Percentiles rank a stretch among this genome's conserved stretches.
These are phyloP conservation scores for Ostrea denselamellosa DNA, from an alignment of 1,140 invertebrate species.

Conservation along the genomic window DNA sequence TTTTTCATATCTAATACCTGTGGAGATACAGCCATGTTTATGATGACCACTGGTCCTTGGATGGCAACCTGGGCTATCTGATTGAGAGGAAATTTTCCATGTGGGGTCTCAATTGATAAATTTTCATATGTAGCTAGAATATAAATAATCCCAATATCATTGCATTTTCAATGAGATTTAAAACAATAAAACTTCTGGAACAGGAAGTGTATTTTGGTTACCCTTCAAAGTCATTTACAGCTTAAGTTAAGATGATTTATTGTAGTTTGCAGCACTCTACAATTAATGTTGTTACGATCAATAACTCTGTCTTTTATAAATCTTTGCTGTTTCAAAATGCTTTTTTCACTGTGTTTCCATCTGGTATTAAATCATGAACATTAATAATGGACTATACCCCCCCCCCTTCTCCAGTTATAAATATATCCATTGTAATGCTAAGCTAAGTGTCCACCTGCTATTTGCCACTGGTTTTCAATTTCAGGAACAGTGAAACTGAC, in stretches of 20 bases:
- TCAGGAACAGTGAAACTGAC: no score
- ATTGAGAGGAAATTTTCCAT: slow-evolving; percentile 15
- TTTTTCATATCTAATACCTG: not conserved
- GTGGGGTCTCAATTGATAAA: not conserved
- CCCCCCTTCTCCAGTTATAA: no score
- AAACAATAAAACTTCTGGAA: not conserved
- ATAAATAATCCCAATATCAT: not conserved
- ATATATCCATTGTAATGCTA: no score
- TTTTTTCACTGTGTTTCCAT: no score
- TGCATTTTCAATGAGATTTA: not conserved
- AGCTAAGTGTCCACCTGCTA: no score
- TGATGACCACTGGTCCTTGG: slow-evolving; percentile 9
- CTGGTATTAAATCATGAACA: no score
- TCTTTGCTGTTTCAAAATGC: no score
- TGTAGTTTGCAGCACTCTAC: not conserved
- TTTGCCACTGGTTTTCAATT: no score
- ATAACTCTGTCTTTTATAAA: no score
- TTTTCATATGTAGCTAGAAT: slow-evolving; percentile 20
- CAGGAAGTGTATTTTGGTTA: not conserved
- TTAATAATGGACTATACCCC: no score
- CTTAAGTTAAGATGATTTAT: not conserved
- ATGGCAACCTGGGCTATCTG: not conserved
- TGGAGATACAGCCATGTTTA: slow-evolving; percentile 9
- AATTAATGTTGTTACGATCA: no score
- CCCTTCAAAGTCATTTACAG: not conserved